Conservation (phyloP, 2,113 vertebrate genomes). For the Oreochromis aureus region DNA sequence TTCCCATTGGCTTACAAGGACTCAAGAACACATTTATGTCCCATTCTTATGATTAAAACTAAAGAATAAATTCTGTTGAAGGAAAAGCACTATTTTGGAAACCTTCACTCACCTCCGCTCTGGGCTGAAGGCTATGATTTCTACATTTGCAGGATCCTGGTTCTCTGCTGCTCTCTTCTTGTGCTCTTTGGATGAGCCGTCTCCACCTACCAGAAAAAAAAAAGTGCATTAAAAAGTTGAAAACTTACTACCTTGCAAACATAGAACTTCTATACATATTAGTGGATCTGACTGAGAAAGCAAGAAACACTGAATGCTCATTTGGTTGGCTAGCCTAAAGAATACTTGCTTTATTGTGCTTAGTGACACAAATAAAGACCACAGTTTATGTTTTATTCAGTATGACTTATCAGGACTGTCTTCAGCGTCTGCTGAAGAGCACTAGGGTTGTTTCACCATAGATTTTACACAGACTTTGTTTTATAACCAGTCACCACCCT, state of each 20-base stretch:
- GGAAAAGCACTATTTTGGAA: neutral
- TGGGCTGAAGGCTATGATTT: conserved; percentile 75
- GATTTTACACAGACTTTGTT: neutral
- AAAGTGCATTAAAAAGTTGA: neutral
- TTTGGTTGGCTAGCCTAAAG: neutral
- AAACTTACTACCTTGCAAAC: neutral
- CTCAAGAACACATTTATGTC: neutral
- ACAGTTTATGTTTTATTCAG: neutral
- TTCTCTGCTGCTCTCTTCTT: conserved; percentile 51
- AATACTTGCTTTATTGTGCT: neutral
- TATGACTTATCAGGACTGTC: neutral
- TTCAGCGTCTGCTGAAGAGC: neutral
- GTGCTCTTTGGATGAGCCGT: conserved; percentile 54
- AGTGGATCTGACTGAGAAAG: neutral
- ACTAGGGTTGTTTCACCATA: neutral
- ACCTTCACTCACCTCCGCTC: conserved; percentile 78
- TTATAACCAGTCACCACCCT: neutral
- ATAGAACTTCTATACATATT: neutral
- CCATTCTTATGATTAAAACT: neutral
- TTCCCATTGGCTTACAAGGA: neutral
- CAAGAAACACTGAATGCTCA: neutral
- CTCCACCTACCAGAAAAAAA: conserved; percentile 40
- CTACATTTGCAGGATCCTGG: conserved; percentile 48
- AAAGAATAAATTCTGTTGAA: neutral
- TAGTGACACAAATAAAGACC: neutral